Conservation (phyloP, 2,797 vertebrate genomes). For the Amniataba percoides region DNA sequence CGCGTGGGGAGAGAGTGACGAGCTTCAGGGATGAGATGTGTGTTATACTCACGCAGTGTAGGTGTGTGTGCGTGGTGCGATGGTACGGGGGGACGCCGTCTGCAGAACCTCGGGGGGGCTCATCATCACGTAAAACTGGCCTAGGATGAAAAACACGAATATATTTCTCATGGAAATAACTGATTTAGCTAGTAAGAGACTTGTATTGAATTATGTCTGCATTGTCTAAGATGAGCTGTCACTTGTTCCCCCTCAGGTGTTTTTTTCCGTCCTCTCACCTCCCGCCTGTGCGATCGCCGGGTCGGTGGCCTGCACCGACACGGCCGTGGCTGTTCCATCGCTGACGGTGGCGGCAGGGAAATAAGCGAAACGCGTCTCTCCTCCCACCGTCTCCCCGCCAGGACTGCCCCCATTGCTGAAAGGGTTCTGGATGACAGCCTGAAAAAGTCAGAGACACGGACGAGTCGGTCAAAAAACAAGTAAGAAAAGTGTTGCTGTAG, state of each 20-base stretch:
- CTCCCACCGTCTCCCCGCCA: slow-evolving; percentile 88
- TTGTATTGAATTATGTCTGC: neutral
- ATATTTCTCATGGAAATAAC: too few species aligned
- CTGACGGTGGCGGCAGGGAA: slow-evolving; percentile 92
- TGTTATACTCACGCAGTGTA: slow-evolving; percentile 88
- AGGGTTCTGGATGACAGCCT: slow-evolving; percentile 96
- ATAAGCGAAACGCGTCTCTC: slow-evolving; percentile 93
- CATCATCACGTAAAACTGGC: slow-evolving; percentile 98
- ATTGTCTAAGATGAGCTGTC: neutral
- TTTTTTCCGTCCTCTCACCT: slow-evolving; percentile 79
- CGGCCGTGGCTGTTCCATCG: slow-evolving; percentile 88
- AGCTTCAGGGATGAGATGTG: neutral
- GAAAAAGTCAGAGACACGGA: neutral
- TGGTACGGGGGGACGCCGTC: slow-evolving; percentile 87
- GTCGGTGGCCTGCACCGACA: slow-evolving; percentile 92
- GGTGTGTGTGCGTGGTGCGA: slow-evolving; percentile 92
- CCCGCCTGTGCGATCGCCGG: slow-evolving; percentile 89
- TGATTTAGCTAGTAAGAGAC: neutral
- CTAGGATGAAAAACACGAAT: slow-evolving; percentile 59
- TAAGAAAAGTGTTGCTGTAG: too few species aligned
- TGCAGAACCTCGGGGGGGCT: slow-evolving; percentile 93
- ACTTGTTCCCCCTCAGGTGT: too few species aligned
- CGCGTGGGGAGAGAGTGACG: slow-evolving; percentile 16
- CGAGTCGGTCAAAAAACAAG: neutral
- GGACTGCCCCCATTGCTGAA: slow-evolving; percentile 96